phyloP scores from a whole-genome alignment of 2,797 vertebrate species.

The Nothura maculosa region DNA sequence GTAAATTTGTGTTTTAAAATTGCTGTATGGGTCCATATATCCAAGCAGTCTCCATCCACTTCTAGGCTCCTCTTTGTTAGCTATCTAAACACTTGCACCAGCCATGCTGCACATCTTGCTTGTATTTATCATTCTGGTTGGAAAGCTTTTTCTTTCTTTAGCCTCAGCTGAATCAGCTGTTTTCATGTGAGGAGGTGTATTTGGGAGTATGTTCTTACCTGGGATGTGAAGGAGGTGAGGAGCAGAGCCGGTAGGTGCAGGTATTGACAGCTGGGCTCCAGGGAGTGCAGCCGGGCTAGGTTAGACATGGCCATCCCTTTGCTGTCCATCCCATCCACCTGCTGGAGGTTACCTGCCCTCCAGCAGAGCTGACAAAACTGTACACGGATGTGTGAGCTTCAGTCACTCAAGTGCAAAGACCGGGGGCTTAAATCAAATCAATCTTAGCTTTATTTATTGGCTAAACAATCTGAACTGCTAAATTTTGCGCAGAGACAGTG shows the following conservation, averaged over 20 bases:
- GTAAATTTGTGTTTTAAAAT: background rate
- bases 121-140: background rate
- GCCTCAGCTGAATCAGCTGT: background rate
- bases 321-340: background rate
- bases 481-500: rapidly evolving
- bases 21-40: background rate
- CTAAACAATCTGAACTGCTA: background rate
- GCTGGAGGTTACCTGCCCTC: background rate
- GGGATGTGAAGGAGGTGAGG: background rate
- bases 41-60: background rate
- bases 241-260: background rate
- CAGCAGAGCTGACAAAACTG: background rate
- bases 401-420: background rate
- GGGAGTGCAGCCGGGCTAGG: background rate
- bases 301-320: background rate
- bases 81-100: background rate
- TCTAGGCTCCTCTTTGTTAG: background rate
- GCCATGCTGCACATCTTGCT: background rate
- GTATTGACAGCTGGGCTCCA: background rate
- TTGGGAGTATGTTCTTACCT: background rate
- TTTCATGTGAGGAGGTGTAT: background rate
- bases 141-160: background rate
- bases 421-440: background rate
- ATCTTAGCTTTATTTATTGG: background rate
- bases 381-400: background rate